Evolutionary conservation across 2,113 vertebrate genomes (phyloP), one percentile per base, ranked within the genome.

Genomic region (Bothrops jararaca): DNA sequence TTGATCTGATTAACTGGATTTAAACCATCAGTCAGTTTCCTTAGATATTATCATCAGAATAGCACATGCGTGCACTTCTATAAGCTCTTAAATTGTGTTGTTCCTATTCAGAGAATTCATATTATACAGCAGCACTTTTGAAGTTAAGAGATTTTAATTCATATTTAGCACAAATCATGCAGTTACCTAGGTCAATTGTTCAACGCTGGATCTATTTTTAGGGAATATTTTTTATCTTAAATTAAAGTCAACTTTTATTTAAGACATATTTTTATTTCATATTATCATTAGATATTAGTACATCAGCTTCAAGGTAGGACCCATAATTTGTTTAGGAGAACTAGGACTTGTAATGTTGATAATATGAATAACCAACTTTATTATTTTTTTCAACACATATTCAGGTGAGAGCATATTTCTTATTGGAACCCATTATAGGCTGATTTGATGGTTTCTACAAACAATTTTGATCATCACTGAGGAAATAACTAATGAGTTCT

Each of bases 401-500:
- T 64, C 93, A 57, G 92, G 60, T 12, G 90, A 11, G 29, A 18
- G 89, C 39, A 5, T 0, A 20, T 7, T 85, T 91, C 92, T 94
- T 87, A 80, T 88, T 42, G 34, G 60, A 22, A 60, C 53, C 15
- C 24, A 2, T 29, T 92, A 13, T 22, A 85, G n/a, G 0, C 64
- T 57, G 45, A 58, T 92, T 3, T 53, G 88, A 89, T 86, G 88
- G 88, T 86, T 69, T 90, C n/a, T 60, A 50, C 74, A n/a, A 80
- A 86, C 48, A 91, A 89, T 58, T 13, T 53, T 91, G 48, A 89
- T 54, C 26, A 89, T 92, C 12, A 56, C 74, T 86, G n/a, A 87
- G 60, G 91, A 86, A 93, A 86, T 89, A 93, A 86, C 86, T 86
- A 86, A 92, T 64, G 90, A 86, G 52, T 90, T 57, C 74, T 34